Evolutionary conservation across 2,888 invertebrate genomes (phyloP), one percentile per base, ranked within the genome.

Genomic region (Agrochola lota): DNA sequence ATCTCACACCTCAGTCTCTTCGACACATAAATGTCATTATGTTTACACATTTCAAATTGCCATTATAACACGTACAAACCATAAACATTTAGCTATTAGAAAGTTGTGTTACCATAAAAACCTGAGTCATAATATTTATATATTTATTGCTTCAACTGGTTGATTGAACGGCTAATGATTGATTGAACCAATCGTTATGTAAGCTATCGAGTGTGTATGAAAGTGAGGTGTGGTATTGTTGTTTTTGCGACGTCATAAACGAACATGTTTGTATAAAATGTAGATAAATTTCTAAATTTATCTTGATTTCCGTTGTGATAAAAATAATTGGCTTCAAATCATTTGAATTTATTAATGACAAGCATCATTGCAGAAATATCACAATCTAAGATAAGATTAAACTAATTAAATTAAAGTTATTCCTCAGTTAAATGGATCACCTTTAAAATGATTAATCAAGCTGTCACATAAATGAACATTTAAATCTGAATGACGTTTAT

Each of bases 111-210:
- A 35, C 60, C 35, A 74, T 84, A 81, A 85, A 82, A 87, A 86
- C 78, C 46, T 64, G 71, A 81, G 77, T 75, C 85, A 85, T 86
- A 83, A 80, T 88, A 75, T 85, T 78, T 78, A 75, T 69, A 63
- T 71, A 73, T 71, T 85, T 74, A 81, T 84, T 84, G 80, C 81
- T 80, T 78, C 72, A 74, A 76, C 66, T 71, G 70, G 76, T 79
- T 77, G 78, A 83, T 81, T 85, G 87, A 76, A 71, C 77, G 49
- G 64, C 26, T 78, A 80, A 80, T 87, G 86, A 87, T 81, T 85
- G 79, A 86, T 84, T 63, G 78, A 80, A 68, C 17, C 60, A 43
- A 77, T 68, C 59, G 60, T 87, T 87, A 85, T 75, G 35, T 85
- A 86, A 87, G 71, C 43, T n/a, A 30, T 20, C 5, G 26, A 23